Evolutionary conservation across 2,888 invertebrate species (phyloP).

Genomic region (Diploptera punctata): DNA sequence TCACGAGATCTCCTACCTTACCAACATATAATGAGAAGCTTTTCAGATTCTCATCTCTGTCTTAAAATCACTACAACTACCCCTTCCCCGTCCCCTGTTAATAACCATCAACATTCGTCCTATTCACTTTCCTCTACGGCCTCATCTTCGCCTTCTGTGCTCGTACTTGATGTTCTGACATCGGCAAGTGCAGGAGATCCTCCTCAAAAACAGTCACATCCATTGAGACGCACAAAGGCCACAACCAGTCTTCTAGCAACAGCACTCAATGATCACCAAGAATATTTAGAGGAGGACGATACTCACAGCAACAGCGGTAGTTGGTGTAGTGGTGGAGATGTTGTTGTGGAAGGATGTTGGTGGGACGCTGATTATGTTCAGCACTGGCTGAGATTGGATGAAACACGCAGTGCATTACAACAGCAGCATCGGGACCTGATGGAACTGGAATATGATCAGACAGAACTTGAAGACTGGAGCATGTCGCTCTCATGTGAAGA

Average conservation of each 20-base stretch:
- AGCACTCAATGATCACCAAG: slow-evolving; percentile 4
- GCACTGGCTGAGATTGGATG: slow-evolving; percentile 77
- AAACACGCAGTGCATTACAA: slow-evolving; percentile 70
- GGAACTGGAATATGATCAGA: slow-evolving; percentile 75
- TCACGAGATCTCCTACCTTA: slow-evolving; percentile 72
- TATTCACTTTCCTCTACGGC: slow-evolving; percentile 61
- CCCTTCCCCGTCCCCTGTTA: slow-evolving; percentile 49
- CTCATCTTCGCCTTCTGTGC: slow-evolving; percentile 66
- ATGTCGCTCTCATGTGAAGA: slow-evolving; percentile 75
- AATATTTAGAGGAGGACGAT: slow-evolving; percentile 51
- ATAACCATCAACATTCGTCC: slow-evolving; percentile 31
- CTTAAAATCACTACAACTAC: slow-evolving; percentile 70
- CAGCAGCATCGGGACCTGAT: slow-evolving; percentile 72
- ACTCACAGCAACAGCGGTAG: slow-evolving; percentile 52
- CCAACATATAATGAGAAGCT: slow-evolving; percentile 76
- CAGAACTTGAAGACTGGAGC: slow-evolving; percentile 82
- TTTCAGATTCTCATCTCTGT: slow-evolving; percentile 76
- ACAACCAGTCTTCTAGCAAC: slow-evolving; percentile 56
- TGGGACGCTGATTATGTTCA: slow-evolving; percentile 78
- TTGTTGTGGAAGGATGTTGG: slow-evolving; percentile 63
- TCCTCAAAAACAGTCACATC: slow-evolving; percentile 58
- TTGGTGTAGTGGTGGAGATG: slow-evolving; percentile 66
- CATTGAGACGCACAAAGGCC: slow-evolving; percentile 64
- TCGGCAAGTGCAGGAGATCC: background rate
- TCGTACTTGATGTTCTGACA: slow-evolving; percentile 63